These are phyloP conservation scores for Lobophora halterata DNA, from an alignment of 2,888 invertebrate species.

Conservation along the genomic window DNA sequence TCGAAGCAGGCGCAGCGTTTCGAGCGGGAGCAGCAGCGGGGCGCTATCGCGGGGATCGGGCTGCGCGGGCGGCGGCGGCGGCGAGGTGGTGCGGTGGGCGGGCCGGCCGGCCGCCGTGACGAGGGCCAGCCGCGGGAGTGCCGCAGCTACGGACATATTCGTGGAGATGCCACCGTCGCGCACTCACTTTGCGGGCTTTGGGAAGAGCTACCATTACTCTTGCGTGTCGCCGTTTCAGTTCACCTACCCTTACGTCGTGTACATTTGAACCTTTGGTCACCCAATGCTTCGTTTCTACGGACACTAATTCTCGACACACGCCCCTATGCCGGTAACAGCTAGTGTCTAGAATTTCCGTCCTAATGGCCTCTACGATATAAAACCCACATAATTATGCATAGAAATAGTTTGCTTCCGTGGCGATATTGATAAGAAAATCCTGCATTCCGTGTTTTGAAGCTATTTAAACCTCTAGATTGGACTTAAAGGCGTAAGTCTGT, in stretches of 20 bases:
- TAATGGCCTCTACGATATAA: conserved; percentile 13
- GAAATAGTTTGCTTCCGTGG: conserved; percentile 6
- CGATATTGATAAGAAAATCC: conserved; percentile 22
- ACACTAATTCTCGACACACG: conserved; percentile 16
- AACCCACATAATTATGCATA: conserved; percentile 10
- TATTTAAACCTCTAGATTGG: conserved; percentile 17
- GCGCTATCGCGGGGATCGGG: conserved; percentile 32
- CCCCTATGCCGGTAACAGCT: conserved; percentile 5
- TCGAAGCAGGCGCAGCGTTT: conserved; percentile 54
- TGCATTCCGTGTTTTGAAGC: conserved; percentile 25
- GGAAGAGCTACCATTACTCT: conserved; percentile 78
- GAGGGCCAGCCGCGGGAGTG: conserved; percentile 76
- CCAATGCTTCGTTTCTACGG: conserved; percentile 1
- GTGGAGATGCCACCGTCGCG: conserved; percentile 73
- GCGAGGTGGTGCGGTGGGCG: conserved; percentile 69
- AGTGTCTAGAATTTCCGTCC: conserved; percentile 19
- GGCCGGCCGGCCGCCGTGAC: conserved; percentile 77
- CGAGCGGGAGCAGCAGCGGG: conserved; percentile 47
- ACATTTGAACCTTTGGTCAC: conserved; percentile 51
- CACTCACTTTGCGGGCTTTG: conserved; percentile 76
- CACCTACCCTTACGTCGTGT: conserved; percentile 73
- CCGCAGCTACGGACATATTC: conserved; percentile 70
- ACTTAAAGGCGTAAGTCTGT: conserved; percentile 19
- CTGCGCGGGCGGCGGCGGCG: conserved; percentile 43
- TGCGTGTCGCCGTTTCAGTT: conserved; percentile 78